Evolutionary conservation across 2,113 vertebrate species (phyloP).

Genomic region (Mus pahari): DNA sequence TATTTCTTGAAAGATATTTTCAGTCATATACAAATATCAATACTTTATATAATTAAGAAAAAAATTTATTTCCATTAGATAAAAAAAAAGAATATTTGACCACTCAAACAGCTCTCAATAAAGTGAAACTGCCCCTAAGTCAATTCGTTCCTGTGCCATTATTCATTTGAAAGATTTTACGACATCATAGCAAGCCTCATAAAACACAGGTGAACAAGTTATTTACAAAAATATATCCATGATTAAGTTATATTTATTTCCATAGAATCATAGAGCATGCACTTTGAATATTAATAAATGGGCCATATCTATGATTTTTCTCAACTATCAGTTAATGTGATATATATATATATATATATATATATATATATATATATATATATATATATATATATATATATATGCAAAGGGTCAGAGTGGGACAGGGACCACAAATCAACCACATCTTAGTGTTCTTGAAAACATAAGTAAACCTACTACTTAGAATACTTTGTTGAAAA

Average conservation of each 20-base stretch:
- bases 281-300: slow-evolving; percentile 64
- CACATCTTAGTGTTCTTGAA: too few species aligned
- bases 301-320: background rate
- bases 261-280: slow-evolving; percentile 42
- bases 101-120: slow-evolving; percentile 58
- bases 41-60: slow-evolving; percentile 37
- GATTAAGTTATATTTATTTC: slow-evolving; percentile 75
- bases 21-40: background rate
- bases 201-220: slow-evolving; percentile 67
- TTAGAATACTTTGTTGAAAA: background rate
- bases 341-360: too few species aligned
- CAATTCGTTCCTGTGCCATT: slow-evolving; percentile 60
- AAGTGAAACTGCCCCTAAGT: slow-evolving; percentile 64
- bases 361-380: too few species aligned
- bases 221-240: slow-evolving; percentile 65
- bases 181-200: background rate
- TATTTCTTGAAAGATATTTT: slow-evolving; percentile 21
- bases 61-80: background rate
- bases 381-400: too few species aligned
- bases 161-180: slow-evolving; percentile 70
- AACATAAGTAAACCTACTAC: background rate
- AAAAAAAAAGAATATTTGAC: background rate
- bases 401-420: too few species aligned
- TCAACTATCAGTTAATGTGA: slow-evolving; percentile 52
- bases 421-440: too few species aligned